Evolutionary conservation across 2,888 invertebrate species (phyloP).

Genomic region (Oeneis ivallda): DNA sequence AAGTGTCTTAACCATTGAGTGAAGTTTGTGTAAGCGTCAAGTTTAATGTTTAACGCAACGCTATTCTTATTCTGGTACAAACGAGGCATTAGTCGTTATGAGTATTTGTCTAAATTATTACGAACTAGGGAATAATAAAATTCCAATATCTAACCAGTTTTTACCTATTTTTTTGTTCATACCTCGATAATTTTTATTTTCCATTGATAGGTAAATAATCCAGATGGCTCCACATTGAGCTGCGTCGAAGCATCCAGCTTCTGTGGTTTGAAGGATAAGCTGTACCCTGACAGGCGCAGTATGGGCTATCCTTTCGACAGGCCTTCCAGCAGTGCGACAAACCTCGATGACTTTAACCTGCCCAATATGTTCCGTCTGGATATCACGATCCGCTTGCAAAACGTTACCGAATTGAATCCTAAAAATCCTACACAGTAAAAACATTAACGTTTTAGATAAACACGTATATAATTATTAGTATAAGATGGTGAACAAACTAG

Average conservation of each 20-base stretch:
- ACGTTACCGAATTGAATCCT: conserved; percentile 71
- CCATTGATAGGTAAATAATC: conserved; percentile 25
- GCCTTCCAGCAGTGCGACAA: conserved; percentile 79
- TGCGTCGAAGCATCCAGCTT: conserved; percentile 83
- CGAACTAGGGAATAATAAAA: no score
- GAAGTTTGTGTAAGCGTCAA: neutral
- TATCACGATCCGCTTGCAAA: conserved; percentile 82
- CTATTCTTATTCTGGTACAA: neutral
- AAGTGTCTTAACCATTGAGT: neutral
- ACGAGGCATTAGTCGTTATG: neutral
- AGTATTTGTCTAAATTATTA: no score
- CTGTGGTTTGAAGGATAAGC: conserved; percentile 88
- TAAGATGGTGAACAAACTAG: neutral
- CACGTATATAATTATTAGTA: neutral
- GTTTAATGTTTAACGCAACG: neutral
- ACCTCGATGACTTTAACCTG: conserved; percentile 83
- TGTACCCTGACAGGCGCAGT: conserved; percentile 89
- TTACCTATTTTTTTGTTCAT: neutral
- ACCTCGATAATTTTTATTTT: neutral
- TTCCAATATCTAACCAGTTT: neutral
- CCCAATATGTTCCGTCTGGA: conserved; percentile 86
- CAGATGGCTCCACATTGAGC: conserved; percentile 22
- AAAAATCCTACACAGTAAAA: conserved; percentile 52
- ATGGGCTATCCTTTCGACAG: conserved; percentile 94
- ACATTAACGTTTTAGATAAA: neutral